Base-by-base conservation (phyloP, 2,888 invertebrate genomes). In the Spodoptera picta region DNA sequence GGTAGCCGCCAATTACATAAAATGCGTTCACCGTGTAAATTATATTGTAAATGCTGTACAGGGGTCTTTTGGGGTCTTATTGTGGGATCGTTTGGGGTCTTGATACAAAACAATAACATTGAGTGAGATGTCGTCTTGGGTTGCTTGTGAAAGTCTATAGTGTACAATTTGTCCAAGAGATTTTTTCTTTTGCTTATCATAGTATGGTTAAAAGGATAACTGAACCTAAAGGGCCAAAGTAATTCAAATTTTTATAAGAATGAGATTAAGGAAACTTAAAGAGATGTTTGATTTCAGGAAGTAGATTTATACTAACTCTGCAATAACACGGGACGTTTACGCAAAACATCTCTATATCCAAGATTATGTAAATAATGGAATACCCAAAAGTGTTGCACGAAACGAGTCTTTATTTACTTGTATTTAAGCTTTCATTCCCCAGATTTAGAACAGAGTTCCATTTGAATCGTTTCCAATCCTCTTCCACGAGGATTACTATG, bases 391-490 rank as follows among this genome's bases (percentile, higher is more conserved):
- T 47, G 47, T 47, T 47, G 59, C 31, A 10, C 27, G 9, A 23
- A 14, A 9, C 44, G 14, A 49, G 31, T 44, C 44, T 4, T 67
- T 67, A 63, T 63, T 63, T 64, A 45, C 27, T 14, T 53, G 23
- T 57, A 2, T 41, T 53, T 72, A 72, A 65, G 67, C 50, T 41
- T 57, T 58, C 54, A 54, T 69, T 46, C 42, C 1, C 6, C 4
- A 49, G 41, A 60, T 74, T 59, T 55, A 58, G 27, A 47, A 41
- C 69, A 7, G 56, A 59, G 41, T 63, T 54, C 57, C 51, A 66
- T 76, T 14, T 10, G 48, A 53, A 76, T 66, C 58, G 49, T 12
- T 62, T 19, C 48, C 60, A 60, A 75, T 70, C 76, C 60, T 19
- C 64, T 61, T 51, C 56, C 42, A 7, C 24, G 27, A 5, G 52